Evolutionary conservation across 37 sponge, comb jelly and placozoan species (phyloP).

Genomic region (Cladorhizidae sp.): DNA sequence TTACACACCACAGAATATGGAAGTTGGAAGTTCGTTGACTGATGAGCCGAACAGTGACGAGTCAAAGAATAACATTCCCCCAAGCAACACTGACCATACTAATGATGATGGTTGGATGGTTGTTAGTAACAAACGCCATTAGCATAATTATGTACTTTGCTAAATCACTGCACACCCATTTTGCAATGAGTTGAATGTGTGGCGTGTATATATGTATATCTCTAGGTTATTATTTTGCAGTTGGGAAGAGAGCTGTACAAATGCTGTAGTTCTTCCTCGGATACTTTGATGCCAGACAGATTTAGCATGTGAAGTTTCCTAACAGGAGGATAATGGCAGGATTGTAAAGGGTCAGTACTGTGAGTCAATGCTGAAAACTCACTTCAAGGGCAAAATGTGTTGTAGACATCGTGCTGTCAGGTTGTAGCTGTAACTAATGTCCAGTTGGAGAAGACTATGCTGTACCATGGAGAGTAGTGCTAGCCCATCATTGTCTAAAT

Average conservation of each 20-base stretch:
- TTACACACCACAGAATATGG: no score
- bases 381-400: constrained; percentile 1
- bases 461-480: constrained; percentile 19
- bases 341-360: background rate
- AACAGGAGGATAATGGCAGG: background rate
- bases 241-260: constrained; percentile 3
- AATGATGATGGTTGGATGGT: constrained; percentile 17
- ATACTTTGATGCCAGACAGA: background rate
- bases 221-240: constrained; percentile 3
- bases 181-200: background rate
- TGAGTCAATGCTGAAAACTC: background rate
- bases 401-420: constrained; percentile 33
- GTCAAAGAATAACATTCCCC: no score
- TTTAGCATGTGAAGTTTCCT: background rate
- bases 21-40: no score
- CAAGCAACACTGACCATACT: background rate
- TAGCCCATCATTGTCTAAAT: constrained; percentile 45
- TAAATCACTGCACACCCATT: background rate
- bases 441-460: constrained; percentile 29
- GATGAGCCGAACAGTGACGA: no score
- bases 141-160: background rate
- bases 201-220: background rate
- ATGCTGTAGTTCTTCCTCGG: background rate
- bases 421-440: constrained; percentile 48
- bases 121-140: background rate